Percentiles rank a stretch among this genome's conserved stretches.
Conservation (phyloP, 2,888 invertebrate genomes). For the Pyrgus malvae region DNA sequence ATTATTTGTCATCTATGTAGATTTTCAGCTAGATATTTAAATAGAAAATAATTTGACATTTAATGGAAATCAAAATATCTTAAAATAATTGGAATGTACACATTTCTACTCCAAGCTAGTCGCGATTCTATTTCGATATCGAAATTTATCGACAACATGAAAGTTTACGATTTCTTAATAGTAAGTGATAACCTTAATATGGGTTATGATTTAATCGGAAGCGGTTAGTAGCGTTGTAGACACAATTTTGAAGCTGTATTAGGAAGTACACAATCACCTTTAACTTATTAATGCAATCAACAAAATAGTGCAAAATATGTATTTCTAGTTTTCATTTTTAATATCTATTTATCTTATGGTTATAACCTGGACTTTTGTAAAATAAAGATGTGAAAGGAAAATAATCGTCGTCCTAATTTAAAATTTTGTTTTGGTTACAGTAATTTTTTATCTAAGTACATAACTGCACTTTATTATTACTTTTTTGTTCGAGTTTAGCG, state of each 20-base stretch:
- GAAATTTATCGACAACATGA: constrained; percentile 23
- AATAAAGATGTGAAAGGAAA: no score
- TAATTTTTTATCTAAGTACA: no score
- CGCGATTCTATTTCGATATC: background rate
- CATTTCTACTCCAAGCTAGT: constrained; percentile 15
- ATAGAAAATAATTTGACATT: background rate
- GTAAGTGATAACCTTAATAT: constrained; percentile 33
- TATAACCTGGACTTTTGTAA: no score
- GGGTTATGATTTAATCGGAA: constrained; percentile 24
- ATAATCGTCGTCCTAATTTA: no score
- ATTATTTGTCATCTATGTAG: constrained; percentile 35
- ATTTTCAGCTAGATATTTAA: constrained; percentile 10
- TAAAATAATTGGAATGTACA: background rate
- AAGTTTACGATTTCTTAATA: constrained; percentile 32
- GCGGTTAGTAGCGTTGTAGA: background rate
- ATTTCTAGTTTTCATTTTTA: no score
- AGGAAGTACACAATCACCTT: no score
- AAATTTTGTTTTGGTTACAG: no score
- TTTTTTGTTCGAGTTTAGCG: no score
- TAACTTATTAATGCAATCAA: no score
- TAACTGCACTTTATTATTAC: no score
- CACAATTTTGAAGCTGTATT: background rate
- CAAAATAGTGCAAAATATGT: no score
- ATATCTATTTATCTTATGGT: no score
- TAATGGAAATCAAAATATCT: background rate